Base-by-base conservation (phyloP, 2,888 invertebrate genomes). In the Trichogramma evanescens region DNA sequence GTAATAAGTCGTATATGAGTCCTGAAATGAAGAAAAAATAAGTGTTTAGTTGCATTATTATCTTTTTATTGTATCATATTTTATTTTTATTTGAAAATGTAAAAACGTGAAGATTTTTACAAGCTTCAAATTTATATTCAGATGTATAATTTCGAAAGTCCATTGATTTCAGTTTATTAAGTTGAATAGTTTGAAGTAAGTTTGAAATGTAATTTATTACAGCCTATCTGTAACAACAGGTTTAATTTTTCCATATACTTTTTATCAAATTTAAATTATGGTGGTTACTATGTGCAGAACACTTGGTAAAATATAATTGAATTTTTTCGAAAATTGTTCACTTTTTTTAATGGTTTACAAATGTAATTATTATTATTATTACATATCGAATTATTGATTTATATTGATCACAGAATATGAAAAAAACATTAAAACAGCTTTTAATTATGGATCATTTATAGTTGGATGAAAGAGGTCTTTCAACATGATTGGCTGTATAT, bases 131-230 rank as follows among this genome's bases (percentile, higher is more conserved):
- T 60, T 58, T 48, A 50, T 42, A 57, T 58, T 55, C 54, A 57
- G 54, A 61, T 62, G 59, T 56, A 62, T 56, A 59, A 57, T 62
- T 59, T 46, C 54, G 48, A 55, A 62, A 63, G 10, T 38, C 26
- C 26, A 26, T 26, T 26, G 26, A 26, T 26, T 26, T 26, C 3
- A 2, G 26, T 3, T 2, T 26, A 26, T 26, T 2, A 26, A 26
- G 26, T 26, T 26, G 26, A 26, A 3, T 26, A 26, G 26, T 26
- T 26, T 26, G 26, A 26, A 26, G 26, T 1, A 26, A 26, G 26
- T 26, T 26, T 26, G 26, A 26, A 26, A 26, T 26, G 26, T 26
- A 26, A 26, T 26, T 26, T 26, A 26, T 26, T 26, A 26, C 26
- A 26, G 26, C 26, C 26, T 26, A 26, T 2, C 26, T 26, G 26